Base-by-base conservation (phyloP, 2,888 invertebrate genomes). In the Schizaphis graminum region DNA sequence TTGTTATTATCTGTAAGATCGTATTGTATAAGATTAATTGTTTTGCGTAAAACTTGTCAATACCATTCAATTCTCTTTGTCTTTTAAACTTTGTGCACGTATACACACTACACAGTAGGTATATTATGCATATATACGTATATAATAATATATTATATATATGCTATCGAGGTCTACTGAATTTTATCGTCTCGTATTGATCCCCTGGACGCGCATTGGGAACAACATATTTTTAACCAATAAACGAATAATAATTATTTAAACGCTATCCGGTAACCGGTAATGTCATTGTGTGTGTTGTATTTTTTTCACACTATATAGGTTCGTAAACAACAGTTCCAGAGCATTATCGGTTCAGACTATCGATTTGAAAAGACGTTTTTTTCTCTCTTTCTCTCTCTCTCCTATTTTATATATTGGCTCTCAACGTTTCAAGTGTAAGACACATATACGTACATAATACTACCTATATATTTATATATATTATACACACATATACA, bases 331-430 rank as follows among this genome's bases (percentile, higher is more conserved):
- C 92, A 89, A 89, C 90, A 94, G 94, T 94, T 91, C 10, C 94
- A 90, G 91, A 49, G 90, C 90, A 94, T 94, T 94, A 94, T 94
- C 94, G 86, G 90, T 86, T 89, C 91, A 90, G 94, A 94, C 94
- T 91, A 94, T 94, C 94, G 90, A 87, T 87, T 94, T 94, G 94
- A 87, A 49, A 89, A 93, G 35, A 26, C 24, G 61, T 61, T 94
- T 57, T 87, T 85, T 28, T 21, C 53, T 77, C 41, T 53, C 57
- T n/a, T n/a, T n/a, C n/a, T 61, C 86, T 67, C 87, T 49, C 61
- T 87, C 86, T 92, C 57, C 84, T 86, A 47, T 57, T 86, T 86
- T 91, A 49, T 91, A 92, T 86, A 90, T 61, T 49, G 93, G 61
- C 49, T 90, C 26, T 57, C 53, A 90, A 92, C 87, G 91, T 88